Base-by-base conservation (phyloP, 1,140 invertebrate genomes). In the Drosophila carrolli region DNA sequence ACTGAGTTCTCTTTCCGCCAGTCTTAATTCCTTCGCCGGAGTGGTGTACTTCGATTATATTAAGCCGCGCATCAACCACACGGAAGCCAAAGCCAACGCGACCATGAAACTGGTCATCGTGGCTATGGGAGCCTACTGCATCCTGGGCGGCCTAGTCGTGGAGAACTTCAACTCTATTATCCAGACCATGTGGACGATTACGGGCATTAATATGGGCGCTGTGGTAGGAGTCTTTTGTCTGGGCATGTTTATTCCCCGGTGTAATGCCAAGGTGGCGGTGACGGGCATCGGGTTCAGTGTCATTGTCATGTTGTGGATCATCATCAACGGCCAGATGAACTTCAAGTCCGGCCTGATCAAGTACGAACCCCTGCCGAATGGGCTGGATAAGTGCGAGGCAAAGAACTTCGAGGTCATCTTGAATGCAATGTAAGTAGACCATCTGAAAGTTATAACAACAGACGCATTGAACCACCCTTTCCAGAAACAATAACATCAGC, bases 31-130 rank as follows among this genome's bases (percentile, higher is more conserved):
- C 1, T 94, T 97, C 91, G 94, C 96, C 2, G 96, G 96, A 0
- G 95, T 96, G 0, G 95, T 96, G 63, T 95, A 96, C 89, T 95
- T 96, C 82, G 96, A 97, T 90, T 94, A 96, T 78, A 94, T 96
- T 7, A 95, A 95, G 71, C 95, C 58, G 68, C 93, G 59, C 47
- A 95, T 77, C 91, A 93, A 62, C 77, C 93, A 90, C 92, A 93
- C 94, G 0, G 94, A 95, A 55, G 91, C 92, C 0, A 92, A 92
- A 16, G 94, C 95, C 1, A 95, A 95, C 74, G 93, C 94, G n/a
- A 86, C 94, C 11, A 95, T 96, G 94, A 95, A 95, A 88, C 55
- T 93, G 4, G 93, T 94, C 1, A 94, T 95, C 3, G 89, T 95
- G 2, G 71, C 93, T 0, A 94, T 94, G 74, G 93, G 93, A 4